Conservation (phyloP, 2,797 vertebrate species). For the Acipenser oxyrinchus region DNA sequence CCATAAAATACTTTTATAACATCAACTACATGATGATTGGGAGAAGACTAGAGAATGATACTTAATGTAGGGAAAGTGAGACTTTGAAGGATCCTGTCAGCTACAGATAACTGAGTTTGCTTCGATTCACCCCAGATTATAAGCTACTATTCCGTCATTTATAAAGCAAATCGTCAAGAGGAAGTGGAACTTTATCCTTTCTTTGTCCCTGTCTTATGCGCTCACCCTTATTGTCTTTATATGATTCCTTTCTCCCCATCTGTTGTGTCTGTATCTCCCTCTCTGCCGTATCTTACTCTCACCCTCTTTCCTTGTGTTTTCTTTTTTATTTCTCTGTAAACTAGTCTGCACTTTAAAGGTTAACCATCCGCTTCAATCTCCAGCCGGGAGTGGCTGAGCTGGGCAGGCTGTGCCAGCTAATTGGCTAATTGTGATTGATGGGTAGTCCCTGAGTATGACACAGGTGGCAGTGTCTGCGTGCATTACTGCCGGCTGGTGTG, state of each 20-base stretch:
- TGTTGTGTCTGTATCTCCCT: background rate
- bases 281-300: constrained; percentile 1
- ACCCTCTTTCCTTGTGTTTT: constrained; percentile 16
- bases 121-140: too few species aligned
- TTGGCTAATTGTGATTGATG: constrained; percentile 83
- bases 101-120: too few species aligned
- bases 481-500: constrained; percentile 58
- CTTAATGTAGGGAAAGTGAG: too few species aligned
- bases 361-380: constrained; percentile 13
- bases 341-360: background rate
- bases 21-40: too few species aligned
- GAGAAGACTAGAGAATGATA: too few species aligned
- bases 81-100: too few species aligned
- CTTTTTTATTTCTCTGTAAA: constrained; percentile 16
- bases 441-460: constrained; percentile 62
- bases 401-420: constrained; percentile 60
- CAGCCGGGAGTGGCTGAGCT: constrained; percentile 42
- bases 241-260: background rate
- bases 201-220: background rate
- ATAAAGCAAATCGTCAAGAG: too few species aligned
- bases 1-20: too few species aligned
- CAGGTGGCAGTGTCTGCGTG: constrained; percentile 59
- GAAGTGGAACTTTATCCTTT: too few species aligned
- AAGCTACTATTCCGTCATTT: too few species aligned
- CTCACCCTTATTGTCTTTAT: background rate